Percentiles rank a stretch among this genome's conserved stretches.
Conservation (phyloP, 2,888 invertebrate genomes). For the Sussaba pulchella region DNA sequence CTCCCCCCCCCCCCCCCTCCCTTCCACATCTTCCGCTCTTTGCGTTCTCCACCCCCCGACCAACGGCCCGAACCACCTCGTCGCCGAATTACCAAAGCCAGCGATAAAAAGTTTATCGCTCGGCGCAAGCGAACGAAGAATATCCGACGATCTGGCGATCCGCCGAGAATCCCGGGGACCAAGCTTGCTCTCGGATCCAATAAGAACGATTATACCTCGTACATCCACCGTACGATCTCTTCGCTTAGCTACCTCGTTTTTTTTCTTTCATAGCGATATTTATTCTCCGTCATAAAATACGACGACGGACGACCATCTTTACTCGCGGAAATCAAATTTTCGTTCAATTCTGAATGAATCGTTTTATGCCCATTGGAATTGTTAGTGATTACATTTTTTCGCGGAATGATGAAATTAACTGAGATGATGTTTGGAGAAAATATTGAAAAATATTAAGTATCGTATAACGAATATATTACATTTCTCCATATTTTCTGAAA, state of each 20-base stretch:
- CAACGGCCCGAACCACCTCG: conserved; percentile 9
- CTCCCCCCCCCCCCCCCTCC: conserved; percentile 30
- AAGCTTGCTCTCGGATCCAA: conserved; percentile 46
- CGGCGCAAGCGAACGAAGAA: conserved; percentile 59
- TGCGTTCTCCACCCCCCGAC: conserved; percentile 18
- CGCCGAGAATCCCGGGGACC: conserved; percentile 35
- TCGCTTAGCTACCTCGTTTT: conserved; percentile 30
- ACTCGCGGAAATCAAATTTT: neutral
- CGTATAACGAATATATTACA: too few relatives aligned
- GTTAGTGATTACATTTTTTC: too few relatives aligned
- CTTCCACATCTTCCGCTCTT: too few relatives aligned
- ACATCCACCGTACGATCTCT: conserved; percentile 37
- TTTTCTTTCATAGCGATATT: conserved; percentile 33
- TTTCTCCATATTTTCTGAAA: too few relatives aligned
- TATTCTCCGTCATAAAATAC: neutral
- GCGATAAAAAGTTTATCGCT: conserved; percentile 71
- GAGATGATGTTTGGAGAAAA: too few relatives aligned
- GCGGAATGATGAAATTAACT: too few relatives aligned
- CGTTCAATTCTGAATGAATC: neutral
- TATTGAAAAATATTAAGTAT: too few relatives aligned
- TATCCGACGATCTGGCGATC: conserved; percentile 49
- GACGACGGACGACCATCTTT: too few relatives aligned
- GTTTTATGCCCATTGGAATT: too few relatives aligned
- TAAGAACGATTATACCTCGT: conserved; percentile 57
- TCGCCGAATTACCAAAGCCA: conserved; percentile 68